These are phyloP conservation scores for Geopemphigus sp. DNA, from an alignment of 1,140 invertebrate genomes.

Conservation along the genomic window DNA sequence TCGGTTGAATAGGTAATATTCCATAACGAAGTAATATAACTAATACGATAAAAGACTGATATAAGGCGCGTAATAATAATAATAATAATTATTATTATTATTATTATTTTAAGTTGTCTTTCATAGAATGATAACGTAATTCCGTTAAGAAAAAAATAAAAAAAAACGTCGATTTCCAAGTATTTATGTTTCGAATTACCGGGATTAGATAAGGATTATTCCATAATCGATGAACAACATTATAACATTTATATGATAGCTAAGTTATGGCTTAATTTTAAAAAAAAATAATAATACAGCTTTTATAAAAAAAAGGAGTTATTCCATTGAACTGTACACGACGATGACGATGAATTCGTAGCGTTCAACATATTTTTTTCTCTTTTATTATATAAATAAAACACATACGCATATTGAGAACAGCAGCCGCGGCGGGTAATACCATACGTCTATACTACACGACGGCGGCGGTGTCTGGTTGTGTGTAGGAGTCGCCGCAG, in stretches of 20 bases:
- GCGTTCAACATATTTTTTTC: neutral
- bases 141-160: neutral
- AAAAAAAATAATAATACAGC: neutral
- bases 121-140: neutral
- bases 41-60: slow-evolving; percentile 1
- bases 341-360: neutral
- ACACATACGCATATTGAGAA: slow-evolving; percentile 19
- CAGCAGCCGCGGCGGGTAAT: neutral
- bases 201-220: neutral
- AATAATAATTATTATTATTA: too few relatives aligned
- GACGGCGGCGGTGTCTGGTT: slow-evolving; percentile 5
- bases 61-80: neutral
- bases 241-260: neutral
- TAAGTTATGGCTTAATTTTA: neutral
- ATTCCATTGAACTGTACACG: neutral
- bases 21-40: neutral
- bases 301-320: neutral
- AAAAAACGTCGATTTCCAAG: slow-evolving; percentile 12
- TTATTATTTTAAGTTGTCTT: neutral
- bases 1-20: neutral
- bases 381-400: slow-evolving; percentile 29
- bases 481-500: slow-evolving; percentile 37
- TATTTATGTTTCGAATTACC: neutral
- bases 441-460: neutral
- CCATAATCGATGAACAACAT: neutral